Base-by-base conservation (phyloP, 2,113 vertebrate species). In the Tupaia tana region DNA sequence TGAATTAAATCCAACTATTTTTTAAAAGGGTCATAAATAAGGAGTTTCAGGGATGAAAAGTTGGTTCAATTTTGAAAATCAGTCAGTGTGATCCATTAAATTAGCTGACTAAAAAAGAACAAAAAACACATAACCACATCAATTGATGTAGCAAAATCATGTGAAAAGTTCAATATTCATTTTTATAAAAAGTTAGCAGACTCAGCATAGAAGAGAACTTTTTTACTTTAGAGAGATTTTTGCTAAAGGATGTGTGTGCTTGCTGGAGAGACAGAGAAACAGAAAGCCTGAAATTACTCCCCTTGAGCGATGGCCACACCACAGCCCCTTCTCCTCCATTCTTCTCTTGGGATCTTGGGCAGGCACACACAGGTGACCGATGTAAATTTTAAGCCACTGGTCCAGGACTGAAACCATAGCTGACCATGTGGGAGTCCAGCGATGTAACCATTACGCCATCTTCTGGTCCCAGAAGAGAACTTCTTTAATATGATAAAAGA, bases 61-160 rank as follows among this genome's bases (percentile, higher is more conserved):
- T 80, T 86, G 29, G 29, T 64, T 95, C 69, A 70, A 64, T 74
- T 81, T 93, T 93, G 56, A 77, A 92, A 90, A 82, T 66, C 16
- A 61, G 6, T 61, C 14, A 89, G 22, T 89, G 15, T 67, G 25
- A 43, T 81, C 19, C 29, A 84, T 61, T 94, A 74, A 19, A 69
- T 27, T 66, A 63, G 58, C 0, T 70, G 11, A 19, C 1, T 52
- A 81, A 74, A 52, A 34, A 52, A 43, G 43, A 43, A 43, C 43
- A 52, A 74, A 88, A 70, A 81, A 11, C 13, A 69, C 27, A 58
- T 19, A 7, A 75, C 52, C 16, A 69, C 61, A 58, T 75, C 34
- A 89, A 54, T 3, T 88, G 7, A 34, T 9, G 5, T 10, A 89
- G 43, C 25, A 89, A 86, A 43, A 16, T 13, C 24, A 75, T 52